Evolutionary conservation across 2,113 vertebrate genomes (phyloP).

Genomic region (Sminthopsis crassicaudata): DNA sequence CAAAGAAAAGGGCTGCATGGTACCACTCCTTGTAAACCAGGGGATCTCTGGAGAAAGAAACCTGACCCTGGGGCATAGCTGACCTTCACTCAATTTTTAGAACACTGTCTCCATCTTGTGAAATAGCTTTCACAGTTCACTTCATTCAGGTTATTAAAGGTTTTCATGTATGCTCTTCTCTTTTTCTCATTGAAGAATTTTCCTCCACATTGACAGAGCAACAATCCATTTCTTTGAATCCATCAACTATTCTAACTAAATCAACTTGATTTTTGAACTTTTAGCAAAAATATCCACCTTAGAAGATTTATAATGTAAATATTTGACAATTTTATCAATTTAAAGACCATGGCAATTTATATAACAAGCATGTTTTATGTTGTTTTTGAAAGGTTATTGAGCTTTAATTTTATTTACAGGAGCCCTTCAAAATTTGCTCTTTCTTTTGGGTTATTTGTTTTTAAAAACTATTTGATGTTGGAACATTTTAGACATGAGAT

Average conservation of each 20-base stretch:
- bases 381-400: not conserved
- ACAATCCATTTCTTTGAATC: not conserved
- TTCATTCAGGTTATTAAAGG: not conserved
- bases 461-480: not conserved
- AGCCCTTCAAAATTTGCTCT: not conserved
- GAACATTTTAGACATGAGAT: slow-evolving; percentile 12
- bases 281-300: not conserved
- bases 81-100: too few species aligned
- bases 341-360: not conserved
- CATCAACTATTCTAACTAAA: not conserved
- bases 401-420: slow-evolving; percentile 18
- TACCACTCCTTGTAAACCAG: too few species aligned
- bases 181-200: not conserved
- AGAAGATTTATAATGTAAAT: not conserved
- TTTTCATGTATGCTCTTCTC: not conserved
- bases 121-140: too few species aligned
- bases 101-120: too few species aligned
- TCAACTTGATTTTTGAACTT: not conserved
- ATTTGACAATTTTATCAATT: not conserved
- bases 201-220: not conserved
- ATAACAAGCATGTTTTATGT: not conserved
- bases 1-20: too few species aligned
- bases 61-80: too few species aligned
- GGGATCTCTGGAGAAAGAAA: too few species aligned
- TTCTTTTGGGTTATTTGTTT: not conserved